These are phyloP conservation scores for Marronus borbonicus DNA, from an alignment of 2,888 invertebrate species.

Conservation along the genomic window DNA sequence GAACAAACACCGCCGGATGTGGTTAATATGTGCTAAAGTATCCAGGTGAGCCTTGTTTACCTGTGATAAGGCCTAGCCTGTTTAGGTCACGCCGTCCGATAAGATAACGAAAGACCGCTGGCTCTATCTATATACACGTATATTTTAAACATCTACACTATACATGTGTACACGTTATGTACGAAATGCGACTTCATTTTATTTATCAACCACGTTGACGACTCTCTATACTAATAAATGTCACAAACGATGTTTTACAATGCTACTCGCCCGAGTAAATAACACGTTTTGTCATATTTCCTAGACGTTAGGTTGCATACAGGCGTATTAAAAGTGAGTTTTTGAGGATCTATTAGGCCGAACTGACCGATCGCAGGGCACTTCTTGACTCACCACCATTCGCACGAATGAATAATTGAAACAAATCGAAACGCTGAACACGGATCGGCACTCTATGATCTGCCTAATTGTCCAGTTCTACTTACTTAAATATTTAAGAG, in stretches of 20 bases:
- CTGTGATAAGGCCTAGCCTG: constrained; percentile 58
- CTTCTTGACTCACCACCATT: constrained; percentile 27
- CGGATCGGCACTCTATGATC: constrained; percentile 33
- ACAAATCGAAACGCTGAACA: background rate
- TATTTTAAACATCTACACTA: constrained; percentile 22
- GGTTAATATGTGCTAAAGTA: constrained; percentile 55
- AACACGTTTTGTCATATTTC: background rate
- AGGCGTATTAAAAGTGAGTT: background rate
- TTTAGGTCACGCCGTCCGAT: constrained; percentile 59
- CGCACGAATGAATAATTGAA: constrained; percentile 35
- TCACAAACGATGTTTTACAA: constrained; percentile 20
- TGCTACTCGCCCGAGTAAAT: background rate
- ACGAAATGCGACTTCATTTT: constrained; percentile 32
- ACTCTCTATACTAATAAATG: constrained; percentile 21
- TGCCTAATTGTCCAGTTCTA: constrained; percentile 31
- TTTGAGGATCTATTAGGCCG: background rate
- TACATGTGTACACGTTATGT: constrained; percentile 17
- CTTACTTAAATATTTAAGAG: constrained; percentile 34
- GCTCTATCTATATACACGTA: constrained; percentile 48
- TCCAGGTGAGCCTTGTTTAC: constrained; percentile 62
- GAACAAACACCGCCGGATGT: constrained; percentile 49
- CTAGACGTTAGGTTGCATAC: background rate
- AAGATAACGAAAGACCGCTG: constrained; percentile 58
- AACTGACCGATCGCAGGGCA: background rate
- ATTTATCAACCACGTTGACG: constrained; percentile 26